These are phyloP conservation scores for Polydrusus cervinus DNA, from an alignment of 2,888 invertebrate species.

Conservation along the genomic window DNA sequence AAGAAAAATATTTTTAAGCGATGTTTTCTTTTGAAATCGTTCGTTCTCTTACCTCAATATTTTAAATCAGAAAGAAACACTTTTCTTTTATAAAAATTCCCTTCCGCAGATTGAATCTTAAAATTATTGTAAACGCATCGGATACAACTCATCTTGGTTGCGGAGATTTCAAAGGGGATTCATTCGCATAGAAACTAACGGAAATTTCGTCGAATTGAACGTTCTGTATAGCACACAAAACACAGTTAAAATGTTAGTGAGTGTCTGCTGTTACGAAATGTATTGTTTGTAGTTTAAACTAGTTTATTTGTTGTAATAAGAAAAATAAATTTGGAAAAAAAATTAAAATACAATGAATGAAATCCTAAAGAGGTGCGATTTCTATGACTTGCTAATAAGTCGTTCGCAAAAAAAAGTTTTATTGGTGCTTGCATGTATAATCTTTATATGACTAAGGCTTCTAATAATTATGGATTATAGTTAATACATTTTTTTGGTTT, in stretches of 20 bases:
- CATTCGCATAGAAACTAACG: conserved; percentile 17
- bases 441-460: too few species aligned
- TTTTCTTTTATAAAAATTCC: conserved; percentile 15
- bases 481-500: too few species aligned
- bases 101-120: conserved; percentile 22
- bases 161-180: conserved; percentile 20
- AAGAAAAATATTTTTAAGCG: not conserved
- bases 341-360: too few species aligned
- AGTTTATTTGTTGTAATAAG: too few species aligned
- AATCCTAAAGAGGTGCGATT: too few species aligned
- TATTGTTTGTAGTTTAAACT: not conserved
- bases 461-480: too few species aligned
- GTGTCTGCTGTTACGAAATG: not conserved
- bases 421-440: too few species aligned
- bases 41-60: not conserved
- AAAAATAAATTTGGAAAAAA: too few species aligned
- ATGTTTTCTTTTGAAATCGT: conserved; percentile 1
- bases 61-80: conserved; percentile 20
- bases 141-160: conserved; percentile 22
- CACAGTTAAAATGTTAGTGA: conserved; percentile 7
- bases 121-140: conserved; percentile 18
- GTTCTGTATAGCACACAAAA: conserved; percentile 13
- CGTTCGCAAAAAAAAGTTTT: too few species aligned
- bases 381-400: too few species aligned
- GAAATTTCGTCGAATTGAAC: conserved; percentile 21